Base-by-base conservation (phyloP, 1,140 invertebrate species). In the Anastatus disparis region DNA sequence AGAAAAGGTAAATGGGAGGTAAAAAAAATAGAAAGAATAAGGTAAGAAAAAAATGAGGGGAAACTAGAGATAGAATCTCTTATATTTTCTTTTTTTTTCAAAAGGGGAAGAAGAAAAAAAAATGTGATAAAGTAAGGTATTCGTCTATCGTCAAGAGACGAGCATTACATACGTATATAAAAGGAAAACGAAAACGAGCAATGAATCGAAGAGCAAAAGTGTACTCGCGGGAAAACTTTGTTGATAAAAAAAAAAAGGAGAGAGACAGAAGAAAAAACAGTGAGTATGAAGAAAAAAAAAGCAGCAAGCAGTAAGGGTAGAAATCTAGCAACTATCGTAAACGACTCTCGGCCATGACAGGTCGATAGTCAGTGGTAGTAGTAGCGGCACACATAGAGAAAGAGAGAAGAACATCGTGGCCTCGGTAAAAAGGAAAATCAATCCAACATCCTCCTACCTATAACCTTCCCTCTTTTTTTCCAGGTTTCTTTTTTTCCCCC, bases 301-400 rank as follows among this genome's bases (percentile, higher is more conserved):
- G 31, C 31, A 10, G 4, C 4, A 59, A 29, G 53, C 44, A 35
- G 29, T 64, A 55, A 27, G 44, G 55, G 24, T 27, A 31, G 26
- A 58, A 35, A 61, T 17, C n/a, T 31, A 42, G 69, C 10, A 22
- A 29, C 53, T 73, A 59, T 31, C 56, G 63, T n/a, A n/a, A n/a
- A n/a, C 68, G 52, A 61, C 67, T 71, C 61, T 26, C 42, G 20
- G 31, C 29, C 61, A 29, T 66, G 74, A 76, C 77, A 81, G 78
- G 79, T 83, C 82, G 81, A 84, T 83, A 84, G 79, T 79, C 4
- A 82, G 82, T 81, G 80, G 81, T 80, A 52, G 62, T n/a, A 58
- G 55, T 0, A 55, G 27, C 10, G 46, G 40, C 55, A 7, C 13
- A 17, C 20, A 35, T n/a, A 29, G 58, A 22, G 40, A 44, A 35